Evolutionary conservation across 2,797 vertebrate genomes (phyloP), one percentile per base, ranked within the genome.

Genomic region (Falco naumanni): DNA sequence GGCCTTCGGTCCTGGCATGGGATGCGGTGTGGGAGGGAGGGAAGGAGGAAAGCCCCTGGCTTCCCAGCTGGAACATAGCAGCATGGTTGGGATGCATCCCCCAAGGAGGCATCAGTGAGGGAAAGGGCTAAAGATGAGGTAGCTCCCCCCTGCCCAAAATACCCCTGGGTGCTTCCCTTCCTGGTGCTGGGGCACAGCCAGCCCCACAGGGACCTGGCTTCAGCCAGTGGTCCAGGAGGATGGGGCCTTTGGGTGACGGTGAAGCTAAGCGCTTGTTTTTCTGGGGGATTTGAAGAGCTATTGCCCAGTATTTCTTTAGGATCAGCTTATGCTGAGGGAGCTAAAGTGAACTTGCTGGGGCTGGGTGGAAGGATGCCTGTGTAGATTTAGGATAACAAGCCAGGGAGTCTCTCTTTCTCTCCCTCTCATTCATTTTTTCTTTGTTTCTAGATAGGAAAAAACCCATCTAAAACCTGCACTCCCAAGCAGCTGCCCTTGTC

Each of bases 381-480:
- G 60, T 95, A 93, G 93, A 78, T 89, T 80, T 96, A 95, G 96
- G 82, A 59, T 91, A 95, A 95, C 50, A 85, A 90, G 79, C 92
- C 79, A 90, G 81, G 81, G 93, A 81, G 84, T 92, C 22, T 94
- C 18, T 95, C 11, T 76, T 41, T 41, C 41, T 87, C 19, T 89
- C 56, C 86, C 63, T 89, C 66, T 77, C 53, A 57, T 53, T 92
- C 41, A 60, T 74, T 94, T 72, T 56, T 84, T 85, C 56, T 90
- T 68, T 79, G 31, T 87, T 86, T 86, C 59, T 93, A 90, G 91
- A 81, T 94, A 97, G 92, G 48, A 89, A 95, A 97, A 90, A 87
- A 54, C 64, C 70, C 91, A 92, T 95, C 86, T 96, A 95, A 97
- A 97, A 95, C 83, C 89, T 92, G 90, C 25, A 15, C 90, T 96